These are phyloP conservation scores for Sapajus apella DNA, from an alignment of 2,113 vertebrate genomes.

Conservation along the genomic window DNA sequence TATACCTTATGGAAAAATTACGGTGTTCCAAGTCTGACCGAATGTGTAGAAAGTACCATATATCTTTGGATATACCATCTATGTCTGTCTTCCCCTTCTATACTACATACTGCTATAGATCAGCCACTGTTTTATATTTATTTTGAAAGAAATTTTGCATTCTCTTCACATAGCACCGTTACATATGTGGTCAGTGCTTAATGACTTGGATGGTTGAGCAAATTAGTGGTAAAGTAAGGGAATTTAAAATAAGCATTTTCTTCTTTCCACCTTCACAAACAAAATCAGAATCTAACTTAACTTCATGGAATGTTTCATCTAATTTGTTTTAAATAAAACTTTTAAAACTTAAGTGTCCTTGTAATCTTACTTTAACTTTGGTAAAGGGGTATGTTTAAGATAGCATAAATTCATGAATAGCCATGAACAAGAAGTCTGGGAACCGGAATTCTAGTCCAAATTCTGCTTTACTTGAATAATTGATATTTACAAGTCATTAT, in stretches of 20 bases:
- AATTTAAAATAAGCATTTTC: background rate
- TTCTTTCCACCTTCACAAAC: background rate
- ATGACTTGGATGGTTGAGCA: background rate
- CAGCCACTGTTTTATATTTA: background rate
- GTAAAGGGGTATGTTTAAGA: background rate
- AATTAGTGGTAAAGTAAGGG: background rate
- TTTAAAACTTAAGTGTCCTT: background rate
- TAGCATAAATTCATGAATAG: constrained; percentile 25
- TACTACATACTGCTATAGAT: background rate
- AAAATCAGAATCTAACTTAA: constrained; percentile 39
- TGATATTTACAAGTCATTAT: background rate
- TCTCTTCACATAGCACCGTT: background rate
- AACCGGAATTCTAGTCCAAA: constrained; percentile 7
- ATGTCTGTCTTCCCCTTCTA: background rate
- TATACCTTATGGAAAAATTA: background rate
- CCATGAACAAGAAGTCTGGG: background rate
- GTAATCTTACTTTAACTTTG: constrained; percentile 47
- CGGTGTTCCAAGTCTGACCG: constrained; percentile 7
- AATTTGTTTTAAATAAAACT: constrained; percentile 44
- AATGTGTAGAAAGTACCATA: background rate
- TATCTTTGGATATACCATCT: background rate
- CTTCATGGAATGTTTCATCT: background rate
- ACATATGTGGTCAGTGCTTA: background rate
- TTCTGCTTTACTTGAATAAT: background rate
- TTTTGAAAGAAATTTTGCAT: constrained; percentile 37